phyloP scores from a whole-genome alignment of 37 sponge, comb jelly and placozoan species.

The Spongilla lacustris region DNA sequence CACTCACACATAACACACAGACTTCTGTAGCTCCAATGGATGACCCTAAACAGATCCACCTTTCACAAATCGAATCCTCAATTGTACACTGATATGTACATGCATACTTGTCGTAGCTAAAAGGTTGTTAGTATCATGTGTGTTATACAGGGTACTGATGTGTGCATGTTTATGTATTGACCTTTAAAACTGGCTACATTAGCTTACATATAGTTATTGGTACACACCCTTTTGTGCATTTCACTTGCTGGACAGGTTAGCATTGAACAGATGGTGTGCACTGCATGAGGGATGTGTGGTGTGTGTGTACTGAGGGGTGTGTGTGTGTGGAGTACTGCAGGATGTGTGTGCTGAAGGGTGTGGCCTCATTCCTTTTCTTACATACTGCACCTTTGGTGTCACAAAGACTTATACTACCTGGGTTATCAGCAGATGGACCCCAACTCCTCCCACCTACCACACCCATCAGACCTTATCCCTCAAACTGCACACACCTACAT shows the following conservation, averaged over 20 bases:
- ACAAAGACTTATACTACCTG: neutral
- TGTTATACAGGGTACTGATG: neutral
- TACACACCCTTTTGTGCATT: neutral
- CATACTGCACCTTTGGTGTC: neutral
- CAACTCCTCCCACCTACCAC: neutral
- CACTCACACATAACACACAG: too few species aligned
- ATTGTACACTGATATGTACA: too few species aligned
- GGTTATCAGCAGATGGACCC: neutral
- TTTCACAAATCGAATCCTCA: too few species aligned
- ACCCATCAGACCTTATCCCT: neutral
- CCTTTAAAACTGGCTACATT: too few species aligned
- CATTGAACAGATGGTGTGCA: neutral
- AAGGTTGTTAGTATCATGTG: neutral
- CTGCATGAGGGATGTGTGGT: too few species aligned
- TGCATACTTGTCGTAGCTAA: too few species aligned
- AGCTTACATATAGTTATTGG: too few species aligned
- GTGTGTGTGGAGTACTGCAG: too few species aligned
- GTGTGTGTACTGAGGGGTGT: neutral
- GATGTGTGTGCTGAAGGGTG: neutral
- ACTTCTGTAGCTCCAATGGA: too few species aligned
- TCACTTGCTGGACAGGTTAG: neutral
- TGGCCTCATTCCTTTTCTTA: neutral
- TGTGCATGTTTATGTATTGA: too few species aligned
- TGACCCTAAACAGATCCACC: too few species aligned
- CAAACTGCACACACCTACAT: neutral